These are phyloP conservation scores for Podarcis cretensis DNA, from an alignment of 2,113 vertebrate species.

Conservation along the genomic window DNA sequence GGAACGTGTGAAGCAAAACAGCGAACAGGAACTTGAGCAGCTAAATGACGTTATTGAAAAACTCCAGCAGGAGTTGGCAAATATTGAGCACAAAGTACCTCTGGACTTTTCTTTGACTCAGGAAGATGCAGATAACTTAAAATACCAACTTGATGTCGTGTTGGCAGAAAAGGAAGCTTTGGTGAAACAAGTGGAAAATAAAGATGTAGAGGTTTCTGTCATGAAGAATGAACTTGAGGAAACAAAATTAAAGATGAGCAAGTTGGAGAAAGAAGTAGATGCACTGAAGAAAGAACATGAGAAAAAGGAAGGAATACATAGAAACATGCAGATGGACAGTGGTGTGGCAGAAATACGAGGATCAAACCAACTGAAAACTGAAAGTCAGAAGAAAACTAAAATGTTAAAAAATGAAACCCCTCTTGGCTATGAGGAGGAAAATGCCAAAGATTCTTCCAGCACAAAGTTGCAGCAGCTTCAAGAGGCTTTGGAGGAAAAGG, in stretches of 20 bases:
- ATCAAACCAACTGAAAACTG: constrained; percentile 65
- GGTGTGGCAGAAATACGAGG: constrained; percentile 32
- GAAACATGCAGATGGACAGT: constrained; percentile 43
- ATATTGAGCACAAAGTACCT: constrained; percentile 81
- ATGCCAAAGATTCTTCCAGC: constrained; percentile 59
- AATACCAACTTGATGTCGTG: constrained; percentile 68
- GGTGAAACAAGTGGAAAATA: constrained; percentile 69
- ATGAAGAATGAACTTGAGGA: constrained; percentile 77
- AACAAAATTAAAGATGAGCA: constrained; percentile 79
- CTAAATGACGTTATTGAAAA: constrained; percentile 93
- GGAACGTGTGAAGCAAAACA: constrained; percentile 84
- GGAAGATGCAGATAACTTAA: constrained; percentile 75
- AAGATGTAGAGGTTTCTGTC: constrained; percentile 56
- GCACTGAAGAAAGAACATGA: constrained; percentile 74
- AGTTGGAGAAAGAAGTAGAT: constrained; percentile 77
- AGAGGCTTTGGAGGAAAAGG: constrained; percentile 76
- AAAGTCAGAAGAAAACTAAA: not conserved
- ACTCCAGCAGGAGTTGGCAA: constrained; percentile 89
- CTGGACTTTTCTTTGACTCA: constrained; percentile 69
- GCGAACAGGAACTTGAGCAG: constrained; percentile 89
- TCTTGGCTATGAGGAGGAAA: constrained; percentile 77
- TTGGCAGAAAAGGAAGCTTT: constrained; percentile 72
- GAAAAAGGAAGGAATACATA: constrained; percentile 62
- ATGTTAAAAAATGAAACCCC: constrained; percentile 69
- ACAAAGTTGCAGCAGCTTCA: constrained; percentile 79